Percentiles rank a stretch among this genome's conserved stretches.
phyloP scores from a whole-genome alignment of 2,113 vertebrate genomes.

The cattle (Bos taurus) region DNA sequence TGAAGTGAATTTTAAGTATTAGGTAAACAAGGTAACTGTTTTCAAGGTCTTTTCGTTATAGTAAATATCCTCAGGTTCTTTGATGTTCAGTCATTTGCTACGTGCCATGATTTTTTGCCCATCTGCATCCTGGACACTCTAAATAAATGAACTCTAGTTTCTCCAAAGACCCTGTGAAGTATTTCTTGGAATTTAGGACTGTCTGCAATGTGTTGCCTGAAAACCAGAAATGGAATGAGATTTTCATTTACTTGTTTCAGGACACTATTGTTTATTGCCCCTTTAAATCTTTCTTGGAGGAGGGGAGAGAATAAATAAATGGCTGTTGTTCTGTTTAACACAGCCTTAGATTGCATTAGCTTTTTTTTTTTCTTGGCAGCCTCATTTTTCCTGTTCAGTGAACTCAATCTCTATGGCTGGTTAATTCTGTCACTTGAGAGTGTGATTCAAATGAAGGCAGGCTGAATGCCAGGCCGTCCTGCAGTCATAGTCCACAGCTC shows the following conservation, averaged over 20 bases:
- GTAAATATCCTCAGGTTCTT: background rate
- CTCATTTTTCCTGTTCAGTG: conserved; percentile 50
- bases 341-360: background rate
- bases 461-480: background rate
- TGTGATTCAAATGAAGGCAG: conserved; percentile 36
- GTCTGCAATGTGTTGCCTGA: background rate
- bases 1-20: background rate
- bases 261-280: background rate
- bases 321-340: conserved; percentile 15
- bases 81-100: background rate
- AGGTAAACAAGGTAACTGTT: background rate
- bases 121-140: background rate
- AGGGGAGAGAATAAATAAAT: background rate
- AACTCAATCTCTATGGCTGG: conserved; percentile 8
- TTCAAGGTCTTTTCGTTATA: background rate
- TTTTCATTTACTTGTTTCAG: background rate
- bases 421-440: conserved; percentile 49
- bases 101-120: background rate
- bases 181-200: background rate
- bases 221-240: background rate
- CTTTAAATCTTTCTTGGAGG: background rate
- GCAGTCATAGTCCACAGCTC: background rate
- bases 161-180: background rate
- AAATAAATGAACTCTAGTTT: background rate
- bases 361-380: background rate